Conservation (phyloP, 2,113 vertebrate species). For the Alaudala cheleensis region DNA sequence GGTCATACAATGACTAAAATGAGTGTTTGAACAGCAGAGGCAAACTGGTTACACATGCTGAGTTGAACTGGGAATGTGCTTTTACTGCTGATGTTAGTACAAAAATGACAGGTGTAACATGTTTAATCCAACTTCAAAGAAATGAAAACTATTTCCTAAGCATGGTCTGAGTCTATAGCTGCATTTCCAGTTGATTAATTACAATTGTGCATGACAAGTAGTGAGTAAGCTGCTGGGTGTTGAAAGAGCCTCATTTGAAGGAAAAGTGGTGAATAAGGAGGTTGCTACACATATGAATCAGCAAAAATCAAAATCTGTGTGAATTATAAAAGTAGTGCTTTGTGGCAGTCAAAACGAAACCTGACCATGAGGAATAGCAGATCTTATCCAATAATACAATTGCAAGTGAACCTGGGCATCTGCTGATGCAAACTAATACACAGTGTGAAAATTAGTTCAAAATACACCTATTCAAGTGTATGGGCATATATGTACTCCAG, state of each 20-base stretch:
- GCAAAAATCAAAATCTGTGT: background rate
- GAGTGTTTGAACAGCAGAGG: background rate
- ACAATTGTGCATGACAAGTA: background rate
- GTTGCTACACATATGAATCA: background rate
- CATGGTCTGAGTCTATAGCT: background rate
- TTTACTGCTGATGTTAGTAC: slow-evolving; percentile 14
- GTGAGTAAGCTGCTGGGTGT: background rate
- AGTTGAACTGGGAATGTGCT: background rate
- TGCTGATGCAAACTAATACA: background rate
- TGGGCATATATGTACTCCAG: background rate
- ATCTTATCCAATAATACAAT: background rate
- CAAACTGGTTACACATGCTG: background rate
- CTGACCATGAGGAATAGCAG: background rate
- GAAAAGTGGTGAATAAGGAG: background rate
- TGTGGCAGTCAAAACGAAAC: background rate
- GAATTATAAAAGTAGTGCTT: background rate
- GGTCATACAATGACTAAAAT: background rate
- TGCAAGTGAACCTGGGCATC: background rate
- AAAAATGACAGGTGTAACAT: background rate
- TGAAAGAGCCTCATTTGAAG: background rate
- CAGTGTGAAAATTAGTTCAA: background rate
- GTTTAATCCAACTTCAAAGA: background rate
- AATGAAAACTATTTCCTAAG: background rate
- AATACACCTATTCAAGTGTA: background rate
- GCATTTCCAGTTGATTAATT: background rate